A percentile compares a stretch with the other conserved stretches of the same genome.
Conservation (phyloP, 2,113 vertebrate species). For the human region DNA sequence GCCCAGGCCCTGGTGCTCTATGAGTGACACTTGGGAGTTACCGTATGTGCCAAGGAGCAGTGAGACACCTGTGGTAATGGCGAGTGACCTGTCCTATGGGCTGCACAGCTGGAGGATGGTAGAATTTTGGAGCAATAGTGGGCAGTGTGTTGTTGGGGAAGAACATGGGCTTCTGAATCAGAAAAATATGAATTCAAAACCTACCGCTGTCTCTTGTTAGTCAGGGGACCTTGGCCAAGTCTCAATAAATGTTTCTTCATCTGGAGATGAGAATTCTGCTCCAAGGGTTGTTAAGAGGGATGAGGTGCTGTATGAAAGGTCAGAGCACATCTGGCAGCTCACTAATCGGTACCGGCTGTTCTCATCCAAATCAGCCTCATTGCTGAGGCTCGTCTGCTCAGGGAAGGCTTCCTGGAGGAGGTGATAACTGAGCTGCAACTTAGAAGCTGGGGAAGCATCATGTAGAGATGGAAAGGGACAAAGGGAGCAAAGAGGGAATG, state of each 20-base stretch:
- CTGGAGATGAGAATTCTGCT: background rate
- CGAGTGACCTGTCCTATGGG: background rate
- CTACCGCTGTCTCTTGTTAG: background rate
- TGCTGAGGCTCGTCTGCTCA: background rate
- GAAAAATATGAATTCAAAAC: background rate
- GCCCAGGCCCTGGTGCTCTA: background rate
- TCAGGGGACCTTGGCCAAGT: background rate
- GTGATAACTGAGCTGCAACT: background rate
- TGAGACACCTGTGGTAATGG: background rate
- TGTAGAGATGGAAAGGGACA: background rate
- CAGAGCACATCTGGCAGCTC: background rate
- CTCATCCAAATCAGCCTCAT: background rate
- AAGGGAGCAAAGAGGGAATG: too few relatives aligned
- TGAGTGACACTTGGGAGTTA: background rate
- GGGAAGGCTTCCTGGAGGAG: background rate
- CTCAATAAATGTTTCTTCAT: background rate
- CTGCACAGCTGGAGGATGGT: background rate
- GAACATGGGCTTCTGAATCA: background rate
- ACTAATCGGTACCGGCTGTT: too few relatives aligned
- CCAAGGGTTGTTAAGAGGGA: background rate
- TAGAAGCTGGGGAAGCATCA: background rate
- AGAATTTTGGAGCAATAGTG: background rate
- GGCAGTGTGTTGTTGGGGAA: background rate
- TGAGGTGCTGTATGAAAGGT: background rate
- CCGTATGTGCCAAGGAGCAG: background rate